phyloP scores from a whole-genome alignment of 2,888 invertebrate species.

The Chrysotoxum bicinctum region DNA sequence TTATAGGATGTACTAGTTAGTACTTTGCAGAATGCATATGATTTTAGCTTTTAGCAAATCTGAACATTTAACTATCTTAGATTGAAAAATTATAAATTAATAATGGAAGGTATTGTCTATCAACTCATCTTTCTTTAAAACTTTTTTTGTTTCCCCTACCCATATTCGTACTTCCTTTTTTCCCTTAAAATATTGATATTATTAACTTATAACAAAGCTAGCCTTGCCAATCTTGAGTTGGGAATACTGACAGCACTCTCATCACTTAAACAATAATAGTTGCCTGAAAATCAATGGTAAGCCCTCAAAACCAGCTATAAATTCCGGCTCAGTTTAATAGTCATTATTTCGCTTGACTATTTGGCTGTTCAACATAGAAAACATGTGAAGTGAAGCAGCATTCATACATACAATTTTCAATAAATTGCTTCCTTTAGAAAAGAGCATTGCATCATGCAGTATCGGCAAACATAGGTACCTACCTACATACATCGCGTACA shows the following conservation, averaged over 20 bases:
- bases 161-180: too few species aligned
- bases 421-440: constrained; percentile 62
- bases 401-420: constrained; percentile 65
- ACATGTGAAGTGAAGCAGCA: constrained; percentile 39
- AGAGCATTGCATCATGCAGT: constrained; percentile 24
- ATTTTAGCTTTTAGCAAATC: too few species aligned
- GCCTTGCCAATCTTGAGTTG: neutral
- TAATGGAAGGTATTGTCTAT: too few species aligned
- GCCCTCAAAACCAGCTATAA: constrained; percentile 48
- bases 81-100: too few species aligned
- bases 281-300: constrained; percentile 58
- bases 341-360: constrained; percentile 59
- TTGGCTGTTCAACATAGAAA: constrained; percentile 49
- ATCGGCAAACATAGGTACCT: constrained; percentile 37
- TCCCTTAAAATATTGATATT: too few species aligned
- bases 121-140: too few species aligned
- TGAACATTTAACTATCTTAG: too few species aligned
- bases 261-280: constrained; percentile 18
- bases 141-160: too few species aligned
- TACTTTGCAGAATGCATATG: too few species aligned
- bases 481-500: constrained; percentile 28
- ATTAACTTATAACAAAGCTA: too few species aligned
- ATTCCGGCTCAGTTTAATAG: constrained; percentile 53
- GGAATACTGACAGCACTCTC: neutral
- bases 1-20: too few species aligned